Evolutionary conservation across 2,797 vertebrate genomes (phyloP), one percentile per base, ranked within the genome.

Genomic region (Lemur catta): DNA sequence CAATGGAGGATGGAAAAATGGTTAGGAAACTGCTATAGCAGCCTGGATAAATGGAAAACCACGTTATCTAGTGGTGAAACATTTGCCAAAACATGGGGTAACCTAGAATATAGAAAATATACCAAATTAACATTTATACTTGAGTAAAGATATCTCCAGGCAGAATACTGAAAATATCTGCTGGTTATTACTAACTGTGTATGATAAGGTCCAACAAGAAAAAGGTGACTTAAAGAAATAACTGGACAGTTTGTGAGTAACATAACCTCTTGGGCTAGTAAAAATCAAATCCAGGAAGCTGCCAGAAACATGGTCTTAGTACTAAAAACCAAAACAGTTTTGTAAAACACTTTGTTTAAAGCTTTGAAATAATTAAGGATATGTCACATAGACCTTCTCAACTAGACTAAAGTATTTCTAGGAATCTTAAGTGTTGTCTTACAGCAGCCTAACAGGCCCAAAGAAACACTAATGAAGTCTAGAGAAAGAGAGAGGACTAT

Each of bases 131-230:
- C 28, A 24, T 90, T 93, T 69, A 48, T 71, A 63, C 33, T 78
- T 79, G 9, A 89, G 20, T 57, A 72, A 85, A 85, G 12, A 50
- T 69, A 79, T 55, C 33, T 18, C 4, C 38, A 92, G 8, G 35
- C 14, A 91, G 14, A 97, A 85, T 41, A n/a, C 33, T 91, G 35
- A 96, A 91, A 89, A 89, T 91, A 26, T 86, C 38, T 84, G 17
- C 20, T 89, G 35, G 55, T 5, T 80, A 18, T 78, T 89, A 74
- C 24, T 63, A 71, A 61, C 22, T 63, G 4, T 80, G 26, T 35
- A 8, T 88, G 35, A 79, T 75, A 48, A 89, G 17, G 4, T 89
- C 46, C 35, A 52, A 79, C 26, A 59, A 80, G 18, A 72, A 81
- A 57, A 14, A 84, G 12, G n/a, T 50, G 57, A 72, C 14, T 38